Conservation (phyloP, 2,797 vertebrate genomes). For the Microchirus variegatus region DNA sequence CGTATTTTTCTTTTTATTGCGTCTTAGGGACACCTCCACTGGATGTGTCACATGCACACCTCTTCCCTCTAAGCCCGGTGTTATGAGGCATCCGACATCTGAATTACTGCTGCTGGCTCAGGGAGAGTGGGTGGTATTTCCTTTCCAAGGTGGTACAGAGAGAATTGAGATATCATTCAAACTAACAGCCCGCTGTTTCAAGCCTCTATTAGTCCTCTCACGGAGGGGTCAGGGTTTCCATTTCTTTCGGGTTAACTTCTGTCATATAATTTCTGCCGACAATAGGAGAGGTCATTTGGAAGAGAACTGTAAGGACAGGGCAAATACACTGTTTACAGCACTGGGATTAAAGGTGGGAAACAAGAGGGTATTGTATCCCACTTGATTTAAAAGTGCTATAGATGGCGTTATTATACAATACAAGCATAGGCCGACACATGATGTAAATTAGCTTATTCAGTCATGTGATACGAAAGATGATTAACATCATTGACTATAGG, state of each 20-base stretch:
- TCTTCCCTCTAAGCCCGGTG: conserved; percentile 57
- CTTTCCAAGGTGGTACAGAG: conserved; percentile 71
- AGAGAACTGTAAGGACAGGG: conserved; percentile 50
- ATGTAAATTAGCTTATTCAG: background rate
- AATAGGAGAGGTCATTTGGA: conserved; percentile 51
- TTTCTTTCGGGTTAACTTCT: conserved; percentile 68
- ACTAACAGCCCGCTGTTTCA: conserved; percentile 77
- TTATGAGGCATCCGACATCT: conserved; percentile 64
- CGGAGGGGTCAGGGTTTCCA: conserved; percentile 79
- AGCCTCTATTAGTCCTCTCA: conserved; percentile 75
- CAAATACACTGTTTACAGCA: conserved; percentile 35
- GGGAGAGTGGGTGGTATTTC: conserved; percentile 71
- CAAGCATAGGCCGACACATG: background rate
- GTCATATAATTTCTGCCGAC: conserved; percentile 61
- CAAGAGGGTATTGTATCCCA: conserved; percentile 4
- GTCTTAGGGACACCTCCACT: conserved; percentile 42
- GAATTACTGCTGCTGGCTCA: conserved; percentile 73
- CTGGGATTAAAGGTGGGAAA: conserved; percentile 25
- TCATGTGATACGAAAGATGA: conserved; percentile 5
- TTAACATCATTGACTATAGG: background rate
- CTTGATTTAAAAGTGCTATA: conserved; percentile 36
- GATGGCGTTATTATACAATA: background rate
- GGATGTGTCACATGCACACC: conserved; percentile 47
- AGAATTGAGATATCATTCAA: conserved; percentile 85
- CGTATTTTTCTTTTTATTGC: conserved; percentile 43